A percentile compares a stretch with the other conserved stretches of the same genome.
Conservation (phyloP, 2,113 vertebrate species). For the Petroica traversi region DNA sequence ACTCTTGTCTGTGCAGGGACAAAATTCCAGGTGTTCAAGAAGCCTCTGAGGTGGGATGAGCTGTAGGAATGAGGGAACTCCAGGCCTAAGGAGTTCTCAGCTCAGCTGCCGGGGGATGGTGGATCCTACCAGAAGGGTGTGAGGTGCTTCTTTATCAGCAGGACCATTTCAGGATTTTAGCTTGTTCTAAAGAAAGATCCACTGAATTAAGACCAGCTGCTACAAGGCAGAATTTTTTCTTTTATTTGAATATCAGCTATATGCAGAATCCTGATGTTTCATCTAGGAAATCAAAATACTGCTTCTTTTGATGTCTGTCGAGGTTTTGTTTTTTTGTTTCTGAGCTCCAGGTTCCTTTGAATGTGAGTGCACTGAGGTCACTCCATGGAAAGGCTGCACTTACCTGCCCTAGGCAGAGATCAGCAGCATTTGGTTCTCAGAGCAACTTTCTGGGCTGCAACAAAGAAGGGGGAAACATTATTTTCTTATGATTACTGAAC, state of each 20-base stretch:
- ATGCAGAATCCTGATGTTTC: not conserved
- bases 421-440: not conserved
- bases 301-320: not conserved
- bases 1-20: not conserved
- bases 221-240: not conserved
- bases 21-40: not conserved
- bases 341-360: not conserved
- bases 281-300: not conserved
- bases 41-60: no score
- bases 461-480: not conserved
- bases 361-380: not conserved
- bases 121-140: accelerated
- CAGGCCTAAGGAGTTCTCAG: accelerated
- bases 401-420: not conserved
- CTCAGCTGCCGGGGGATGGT: no score
- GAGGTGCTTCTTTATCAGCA: not conserved
- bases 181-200: not conserved
- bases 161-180: not conserved
- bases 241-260: not conserved
- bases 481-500: not conserved
- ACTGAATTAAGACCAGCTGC: not conserved
- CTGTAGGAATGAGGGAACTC: not conserved
- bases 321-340: not conserved
- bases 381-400: not conserved
- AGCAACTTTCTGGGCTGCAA: not conserved